These are phyloP conservation scores for Gambusia yucatana DNA, from an alignment of 2,797 vertebrate species.

Conservation along the genomic window DNA sequence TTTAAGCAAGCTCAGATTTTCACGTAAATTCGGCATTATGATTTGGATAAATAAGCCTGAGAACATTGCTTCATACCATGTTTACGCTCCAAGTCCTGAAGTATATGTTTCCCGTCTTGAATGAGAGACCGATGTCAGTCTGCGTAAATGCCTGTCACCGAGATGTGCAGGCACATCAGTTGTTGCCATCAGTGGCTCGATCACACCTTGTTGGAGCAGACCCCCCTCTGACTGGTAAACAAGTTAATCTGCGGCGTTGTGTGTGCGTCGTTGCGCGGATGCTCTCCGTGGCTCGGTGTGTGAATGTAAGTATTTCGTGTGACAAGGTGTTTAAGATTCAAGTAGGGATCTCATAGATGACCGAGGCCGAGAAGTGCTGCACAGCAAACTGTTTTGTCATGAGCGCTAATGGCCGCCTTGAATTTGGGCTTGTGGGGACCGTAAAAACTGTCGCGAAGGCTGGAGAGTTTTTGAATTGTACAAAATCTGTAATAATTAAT, in stretches of 20 bases:
- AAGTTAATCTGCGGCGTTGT: slow-evolving; percentile 69
- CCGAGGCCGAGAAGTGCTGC: slow-evolving; percentile 29
- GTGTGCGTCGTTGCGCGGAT: slow-evolving; percentile 27
- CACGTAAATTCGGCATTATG: neutral
- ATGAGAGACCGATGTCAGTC: neutral
- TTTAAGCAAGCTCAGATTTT: neutral
- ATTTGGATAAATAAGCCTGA: neutral
- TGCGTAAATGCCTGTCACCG: slow-evolving; percentile 30
- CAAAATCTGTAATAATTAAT: neutral
- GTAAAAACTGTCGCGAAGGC: neutral
- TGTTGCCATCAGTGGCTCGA: slow-evolving; percentile 70
- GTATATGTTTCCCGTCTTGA: slow-evolving; percentile 34
- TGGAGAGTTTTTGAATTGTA: neutral
- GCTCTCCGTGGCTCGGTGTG: slow-evolving; percentile 26
- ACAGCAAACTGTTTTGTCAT: slow-evolving; percentile 29
- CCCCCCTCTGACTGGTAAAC: slow-evolving; percentile 76
- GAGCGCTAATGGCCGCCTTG: slow-evolving; percentile 10
- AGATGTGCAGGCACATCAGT: slow-evolving; percentile 77
- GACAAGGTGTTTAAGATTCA: slow-evolving; percentile 71
- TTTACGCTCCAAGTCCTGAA: slow-evolving; percentile 29
- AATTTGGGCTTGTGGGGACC: slow-evolving; percentile 20
- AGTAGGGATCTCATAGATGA: slow-evolving; percentile 36
- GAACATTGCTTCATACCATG: neutral
- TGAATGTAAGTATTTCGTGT: slow-evolving; percentile 20
- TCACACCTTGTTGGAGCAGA: slow-evolving; percentile 67